Evolutionary conservation across 2,888 invertebrate species (phyloP).

Genomic region (Clusia tigrina): DNA sequence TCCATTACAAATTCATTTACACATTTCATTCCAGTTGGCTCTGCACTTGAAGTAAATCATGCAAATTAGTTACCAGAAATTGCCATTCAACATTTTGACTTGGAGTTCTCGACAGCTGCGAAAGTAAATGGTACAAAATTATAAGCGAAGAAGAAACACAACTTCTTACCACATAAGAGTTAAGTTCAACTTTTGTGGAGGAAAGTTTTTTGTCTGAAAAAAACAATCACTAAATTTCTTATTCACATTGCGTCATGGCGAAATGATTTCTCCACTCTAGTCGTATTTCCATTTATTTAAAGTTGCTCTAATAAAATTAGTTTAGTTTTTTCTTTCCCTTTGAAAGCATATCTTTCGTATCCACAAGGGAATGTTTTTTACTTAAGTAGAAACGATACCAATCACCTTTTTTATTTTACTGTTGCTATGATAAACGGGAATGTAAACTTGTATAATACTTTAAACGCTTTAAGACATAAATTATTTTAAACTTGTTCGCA

Average conservation of each 20-base stretch:
- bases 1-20: no score
- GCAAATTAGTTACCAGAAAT: slow-evolving; percentile 17
- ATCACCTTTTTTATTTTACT: no score
- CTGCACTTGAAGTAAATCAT: slow-evolving; percentile 2
- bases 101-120: not conserved
- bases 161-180: not conserved
- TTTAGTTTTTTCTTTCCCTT: no score
- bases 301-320: not conserved
- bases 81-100: slow-evolving; percentile 11
- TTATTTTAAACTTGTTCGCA: no score
- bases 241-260: not conserved
- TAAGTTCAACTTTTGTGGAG: not conserved
- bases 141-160: not conserved
- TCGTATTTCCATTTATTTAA: not conserved
- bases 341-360: no score
- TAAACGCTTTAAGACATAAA: no score
- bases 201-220: not conserved
- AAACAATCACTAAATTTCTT: not conserved
- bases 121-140: not conserved
- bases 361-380: no score
- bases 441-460: no score
- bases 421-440: no score
- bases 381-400: no score
- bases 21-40: no score
- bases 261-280: no score